Evolutionary conservation across 2,113 vertebrate species (phyloP), one percentile per base, ranked within the genome.

Genomic region (Pseudopipra pipra): DNA sequence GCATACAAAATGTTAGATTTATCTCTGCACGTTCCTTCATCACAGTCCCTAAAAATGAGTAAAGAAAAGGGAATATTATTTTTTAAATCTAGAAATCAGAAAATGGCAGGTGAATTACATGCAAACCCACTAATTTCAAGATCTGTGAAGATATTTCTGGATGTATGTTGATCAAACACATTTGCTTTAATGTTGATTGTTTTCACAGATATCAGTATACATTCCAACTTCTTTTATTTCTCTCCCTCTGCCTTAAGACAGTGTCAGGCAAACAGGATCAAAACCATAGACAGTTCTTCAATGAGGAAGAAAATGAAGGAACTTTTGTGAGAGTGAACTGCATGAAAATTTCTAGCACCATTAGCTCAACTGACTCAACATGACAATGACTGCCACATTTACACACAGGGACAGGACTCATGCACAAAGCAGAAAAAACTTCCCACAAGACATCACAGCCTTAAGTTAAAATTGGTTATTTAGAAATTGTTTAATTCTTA

Each of bases 1-100:
- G 99, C 99, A 77, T 99, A 99, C 83, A 99, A 98, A 88, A 99
- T 99, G 70, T 99, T 99, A 24, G 98, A 97, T 91, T 98, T 98
- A 54, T 99, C 99, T 87, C 95, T 92, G 97, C 99, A 99, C 10
- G 98, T 99, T 87, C 99, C 99, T 89, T 98, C 98, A 95, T 99
- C 99, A 97, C 99, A 99, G 97, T 99, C 98, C 99, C 99, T 99
- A 83, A 51, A 75, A 95, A 72, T 14, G 51, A 89, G 39, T 5
- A 75, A 89, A 85, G 68, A 92, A 51, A 89, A 43, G 1, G 1
- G 8, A 77, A 30, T 58, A 35, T 25, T 25, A 41, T 28, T 73
- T 76, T 66, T 51, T 2, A 51, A 51, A 44, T 27, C 39, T 3
- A 68, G 12, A 84, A 68, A 63, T 59, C 47, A 68, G 14, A 68